Evolutionary conservation across 2,113 vertebrate species (phyloP).

Genomic region (Muscicapa adusta): DNA sequence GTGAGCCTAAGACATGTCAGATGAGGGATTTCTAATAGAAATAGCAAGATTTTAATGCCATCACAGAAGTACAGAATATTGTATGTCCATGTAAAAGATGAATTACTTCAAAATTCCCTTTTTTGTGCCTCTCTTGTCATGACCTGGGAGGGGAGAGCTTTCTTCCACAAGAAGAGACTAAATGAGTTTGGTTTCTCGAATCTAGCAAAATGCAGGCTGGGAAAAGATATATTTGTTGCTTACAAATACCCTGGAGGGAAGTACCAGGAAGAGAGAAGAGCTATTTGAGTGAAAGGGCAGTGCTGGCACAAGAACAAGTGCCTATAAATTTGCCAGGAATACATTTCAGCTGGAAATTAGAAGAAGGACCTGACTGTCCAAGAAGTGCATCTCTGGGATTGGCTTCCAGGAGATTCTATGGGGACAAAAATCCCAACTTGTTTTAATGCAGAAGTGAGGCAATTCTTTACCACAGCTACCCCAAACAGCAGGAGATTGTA

Average conservation of each 20-base stretch:
- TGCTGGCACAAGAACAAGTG: conserved; percentile 14
- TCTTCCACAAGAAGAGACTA: conserved; percentile 26
- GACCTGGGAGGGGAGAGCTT: neutral
- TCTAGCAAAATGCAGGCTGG: conserved; percentile 14
- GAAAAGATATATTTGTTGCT: conserved; percentile 27
- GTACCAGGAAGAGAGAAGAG: conserved; percentile 27
- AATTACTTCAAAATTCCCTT: conserved; percentile 28
- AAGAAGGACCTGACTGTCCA: neutral
- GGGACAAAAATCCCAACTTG: neutral
- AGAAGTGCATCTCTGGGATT: neutral
- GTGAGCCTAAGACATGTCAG: neutral
- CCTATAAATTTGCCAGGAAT: conserved; percentile 32
- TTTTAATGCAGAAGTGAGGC: neutral
- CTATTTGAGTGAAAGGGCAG: conserved; percentile 42
- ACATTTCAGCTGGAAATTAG: conserved; percentile 17
- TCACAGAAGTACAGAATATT: neutral
- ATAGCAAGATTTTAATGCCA: conserved; percentile 18
- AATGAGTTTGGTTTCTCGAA: conserved; percentile 27
- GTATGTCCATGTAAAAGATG: conserved; percentile 9
- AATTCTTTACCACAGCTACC: neutral
- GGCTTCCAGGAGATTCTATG: neutral
- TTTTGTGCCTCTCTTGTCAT: neutral
- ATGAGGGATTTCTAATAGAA: conserved; percentile 47
- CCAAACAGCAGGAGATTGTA: neutral
- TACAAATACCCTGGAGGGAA: conserved; percentile 26